Base-by-base conservation (phyloP, 2,113 vertebrate species). In the Herpetotheres cachinnans region DNA sequence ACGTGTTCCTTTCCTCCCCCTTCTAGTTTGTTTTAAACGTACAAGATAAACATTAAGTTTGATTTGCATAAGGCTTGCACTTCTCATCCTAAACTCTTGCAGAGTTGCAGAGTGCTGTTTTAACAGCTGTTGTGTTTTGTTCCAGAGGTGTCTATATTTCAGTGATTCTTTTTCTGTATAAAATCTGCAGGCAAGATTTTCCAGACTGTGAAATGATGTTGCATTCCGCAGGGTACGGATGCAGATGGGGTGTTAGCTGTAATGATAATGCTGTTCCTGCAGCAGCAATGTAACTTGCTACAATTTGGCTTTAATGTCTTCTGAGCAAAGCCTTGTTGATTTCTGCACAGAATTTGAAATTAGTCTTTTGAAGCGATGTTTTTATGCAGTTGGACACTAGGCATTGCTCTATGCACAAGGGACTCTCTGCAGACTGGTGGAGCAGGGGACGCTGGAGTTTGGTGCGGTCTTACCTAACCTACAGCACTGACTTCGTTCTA, bases 381-480 rank as follows among this genome's bases (percentile, higher is more conserved):
- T 83, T 30, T 21, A 34, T 36, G 27, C 7, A 10, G 26, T 36
- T 92, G 36, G 76, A 55, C 22, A 9, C 52, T 18, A 63, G 17
- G 16, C 29, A 11, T 63, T 65, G 16, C 10, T 86, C 17, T n/a
- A 7, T 22, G 19, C 40, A 13, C 15, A 32, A 1, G n/a, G 34
- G 36, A 6, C 22, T 70, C 13, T 59, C 47, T 21, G 26, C 21
- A 30, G 16, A 46, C 21, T 40, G 61, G 46, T 3, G 8, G 10
- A 18, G 15, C 0, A 1, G 58, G 4, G 25, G 44, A 7, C 40
- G 4, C 9, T 66, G 47, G 50, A 19, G 16, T 46, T 46, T 7
- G 25, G 29, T 56, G 47, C 22, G 36, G 44, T 50, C 10, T 74
- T 46, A 15, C 14, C 11, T 54, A 36, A 65, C 5, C 5, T 50